These are phyloP conservation scores for Psylliodes chrysocephalus DNA, from an alignment of 2,888 invertebrate genomes.

Conservation along the genomic window DNA sequence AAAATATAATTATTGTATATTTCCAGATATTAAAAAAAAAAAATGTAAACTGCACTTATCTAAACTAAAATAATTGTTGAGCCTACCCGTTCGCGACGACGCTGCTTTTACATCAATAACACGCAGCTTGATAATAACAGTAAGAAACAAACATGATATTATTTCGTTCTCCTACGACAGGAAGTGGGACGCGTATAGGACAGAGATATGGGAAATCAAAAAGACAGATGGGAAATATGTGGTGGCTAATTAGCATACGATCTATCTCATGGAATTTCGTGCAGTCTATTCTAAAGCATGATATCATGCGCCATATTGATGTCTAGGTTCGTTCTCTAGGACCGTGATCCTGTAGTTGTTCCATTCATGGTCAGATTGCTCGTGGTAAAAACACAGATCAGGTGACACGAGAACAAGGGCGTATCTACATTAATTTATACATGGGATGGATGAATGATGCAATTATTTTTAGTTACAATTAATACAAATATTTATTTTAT, in stretches of 20 bases:
- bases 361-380: no score
- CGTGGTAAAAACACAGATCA: no score
- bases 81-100: neutral
- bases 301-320: neutral
- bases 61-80: no score
- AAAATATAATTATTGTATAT: no score
- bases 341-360: neutral
- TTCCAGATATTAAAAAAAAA: no score
- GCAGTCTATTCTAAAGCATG: conserved; percentile 10
- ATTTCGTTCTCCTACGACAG: conserved; percentile 31
- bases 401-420: no score
- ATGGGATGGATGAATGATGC: no score
- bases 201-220: conserved; percentile 33
- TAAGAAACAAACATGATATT: conserved; percentile 24
- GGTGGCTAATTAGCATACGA: conserved; percentile 20
- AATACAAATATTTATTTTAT: no score
- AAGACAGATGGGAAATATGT: conserved; percentile 34
- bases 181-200: conserved; percentile 32
- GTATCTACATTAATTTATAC: no score
- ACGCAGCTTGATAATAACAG: conserved; percentile 17
- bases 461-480: no score
- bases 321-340: neutral
- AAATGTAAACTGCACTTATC: no score
- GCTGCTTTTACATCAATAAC: conserved; percentile 7
- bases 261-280: conserved; percentile 10